phyloP scores from a whole-genome alignment of 2,888 invertebrate species.

The Rhingia rostrata region DNA sequence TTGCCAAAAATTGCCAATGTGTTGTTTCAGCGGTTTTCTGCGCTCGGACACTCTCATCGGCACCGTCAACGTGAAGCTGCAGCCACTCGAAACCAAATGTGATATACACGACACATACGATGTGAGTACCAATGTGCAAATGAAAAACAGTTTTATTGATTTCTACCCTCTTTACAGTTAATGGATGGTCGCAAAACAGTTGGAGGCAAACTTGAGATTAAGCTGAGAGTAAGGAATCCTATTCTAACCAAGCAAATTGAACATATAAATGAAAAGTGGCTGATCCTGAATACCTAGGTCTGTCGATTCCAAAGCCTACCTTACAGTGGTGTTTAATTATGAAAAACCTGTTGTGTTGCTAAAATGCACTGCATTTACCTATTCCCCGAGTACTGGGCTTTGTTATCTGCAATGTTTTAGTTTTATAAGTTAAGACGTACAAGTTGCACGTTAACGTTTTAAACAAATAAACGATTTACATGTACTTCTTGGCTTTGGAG shows the following conservation, averaged over 20 bases:
- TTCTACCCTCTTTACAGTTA: slow-evolving; percentile 84
- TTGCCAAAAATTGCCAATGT: slow-evolving; percentile 82
- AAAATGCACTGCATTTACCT: slow-evolving; percentile 58
- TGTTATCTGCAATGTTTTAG: slow-evolving; percentile 40
- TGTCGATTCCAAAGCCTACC: slow-evolving; percentile 23
- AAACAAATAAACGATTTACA: slow-evolving; percentile 43
- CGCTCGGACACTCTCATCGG: slow-evolving; percentile 94
- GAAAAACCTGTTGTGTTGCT: slow-evolving; percentile 51
- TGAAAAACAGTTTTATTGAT: background rate
- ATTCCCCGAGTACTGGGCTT: slow-evolving; percentile 17
- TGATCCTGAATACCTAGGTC: slow-evolving; percentile 87
- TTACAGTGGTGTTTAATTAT: background rate
- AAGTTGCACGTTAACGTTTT: background rate
- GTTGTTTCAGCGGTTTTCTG: slow-evolving; percentile 96
- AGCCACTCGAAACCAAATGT: slow-evolving; percentile 93
- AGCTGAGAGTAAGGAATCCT: slow-evolving; percentile 93
- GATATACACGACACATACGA: slow-evolving; percentile 96
- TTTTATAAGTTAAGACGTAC: slow-evolving; percentile 27
- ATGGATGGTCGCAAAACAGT: slow-evolving; percentile 94
- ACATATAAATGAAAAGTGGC: slow-evolving; percentile 95
- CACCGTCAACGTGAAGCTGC: slow-evolving; percentile 91
- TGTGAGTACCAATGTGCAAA: slow-evolving; percentile 85
- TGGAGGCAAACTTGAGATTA: slow-evolving; percentile 95
- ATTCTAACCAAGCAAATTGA: slow-evolving; percentile 94
- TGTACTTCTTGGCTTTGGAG: slow-evolving; percentile 76